Base-by-base conservation (phyloP, 2,888 invertebrate species). In the Boloria euphrosyne region DNA sequence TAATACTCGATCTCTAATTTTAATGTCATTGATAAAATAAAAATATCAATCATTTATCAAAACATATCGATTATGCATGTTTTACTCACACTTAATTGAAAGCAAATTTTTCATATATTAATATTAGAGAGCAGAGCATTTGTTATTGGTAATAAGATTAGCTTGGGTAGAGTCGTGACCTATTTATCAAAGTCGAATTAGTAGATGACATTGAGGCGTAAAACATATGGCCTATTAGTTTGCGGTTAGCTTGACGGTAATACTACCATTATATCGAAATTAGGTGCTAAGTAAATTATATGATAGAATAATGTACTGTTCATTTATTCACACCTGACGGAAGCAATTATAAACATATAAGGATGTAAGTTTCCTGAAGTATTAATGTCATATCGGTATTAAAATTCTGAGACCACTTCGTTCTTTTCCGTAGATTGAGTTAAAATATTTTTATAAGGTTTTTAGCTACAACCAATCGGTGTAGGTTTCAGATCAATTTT, bases 151-250 rank as follows among this genome's bases (percentile, higher is more conserved):
- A 53, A 66, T 44, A 66, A 68, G 60, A 79, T 79, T 79, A 80
- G 82, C 75, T 81, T 76, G 75, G 76, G 73, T 81, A 81, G 80
- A 81, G 77, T 74, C 75, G 74, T 79, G 79, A 80, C 82, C 87
- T 87, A 87, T 88, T 87, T 86, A 87, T 89, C 86, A 87, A 84
- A 85, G 78, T 84, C 81, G 81, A 85, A 89, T 89, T 89, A 89
- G 84, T 81, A 83, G 84, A 83, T 87, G 87, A 88, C 86, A 86
- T 79, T 79, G 80, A 81, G 79, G 82, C 78, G 81, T 81, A 76
- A 84, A 86, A 84, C 90, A 90, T 84, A 86, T 89, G 90, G 85
- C 80, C 76, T 82, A 76, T 73, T 73, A 73, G 81, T 79, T 81
- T 82, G 78, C 77, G 77, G 80, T 79, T 79, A 76, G 62, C 60